Conservation (phyloP, 2,113 vertebrate species). For the Struthidea cinerea region DNA sequence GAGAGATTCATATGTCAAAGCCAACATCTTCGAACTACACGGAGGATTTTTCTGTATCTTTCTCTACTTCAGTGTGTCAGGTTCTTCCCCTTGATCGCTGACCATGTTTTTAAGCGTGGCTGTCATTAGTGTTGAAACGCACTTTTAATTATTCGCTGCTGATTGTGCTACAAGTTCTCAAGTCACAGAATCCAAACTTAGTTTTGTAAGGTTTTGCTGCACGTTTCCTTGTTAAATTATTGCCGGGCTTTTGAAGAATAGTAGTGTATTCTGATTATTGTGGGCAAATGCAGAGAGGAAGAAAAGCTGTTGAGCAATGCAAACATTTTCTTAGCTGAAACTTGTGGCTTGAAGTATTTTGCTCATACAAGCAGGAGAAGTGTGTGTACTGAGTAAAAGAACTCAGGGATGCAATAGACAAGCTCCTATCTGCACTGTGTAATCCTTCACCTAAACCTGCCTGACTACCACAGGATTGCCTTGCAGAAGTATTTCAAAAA, state of each 20-base stretch:
- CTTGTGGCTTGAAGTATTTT: not conserved
- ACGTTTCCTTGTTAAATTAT: constrained; percentile 19
- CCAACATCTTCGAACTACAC: not conserved
- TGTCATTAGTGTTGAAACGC: not conserved
- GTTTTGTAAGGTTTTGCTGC: constrained; percentile 15
- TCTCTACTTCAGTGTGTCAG: not conserved
- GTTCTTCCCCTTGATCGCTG: not conserved
- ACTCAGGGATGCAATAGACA: not conserved
- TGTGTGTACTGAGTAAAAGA: not conserved
- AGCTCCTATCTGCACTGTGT: not conserved
- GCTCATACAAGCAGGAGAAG: not conserved
- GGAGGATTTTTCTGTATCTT: not conserved
- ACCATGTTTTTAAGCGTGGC: not conserved
- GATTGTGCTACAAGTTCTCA: constrained; percentile 20
- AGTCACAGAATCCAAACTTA: constrained; percentile 29
- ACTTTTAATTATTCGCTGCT: constrained; percentile 16
- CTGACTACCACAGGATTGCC: not conserved
- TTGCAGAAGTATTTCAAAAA: not conserved
- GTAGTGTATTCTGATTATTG: not conserved
- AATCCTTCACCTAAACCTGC: not conserved
- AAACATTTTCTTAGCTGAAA: constrained; percentile 36
- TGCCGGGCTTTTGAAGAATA: constrained; percentile 21
- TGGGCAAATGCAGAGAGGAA: not conserved
- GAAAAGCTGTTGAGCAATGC: not conserved
- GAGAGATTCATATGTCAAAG: not conserved